phyloP scores from a whole-genome alignment of 2,797 vertebrate genomes.

The Oreonectes daqikongensis region DNA sequence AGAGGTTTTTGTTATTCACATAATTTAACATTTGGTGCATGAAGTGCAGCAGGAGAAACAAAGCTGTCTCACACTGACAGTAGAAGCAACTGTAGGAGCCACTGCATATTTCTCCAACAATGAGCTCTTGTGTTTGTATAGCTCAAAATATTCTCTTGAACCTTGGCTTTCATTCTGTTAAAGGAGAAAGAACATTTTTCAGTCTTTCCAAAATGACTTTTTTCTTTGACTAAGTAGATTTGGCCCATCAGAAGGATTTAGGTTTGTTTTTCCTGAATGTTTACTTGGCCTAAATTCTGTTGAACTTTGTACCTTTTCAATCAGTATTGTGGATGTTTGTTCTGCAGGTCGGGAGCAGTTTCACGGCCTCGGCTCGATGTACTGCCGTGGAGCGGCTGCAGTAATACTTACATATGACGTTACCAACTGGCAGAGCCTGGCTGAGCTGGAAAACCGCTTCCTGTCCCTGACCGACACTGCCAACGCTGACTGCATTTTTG shows the following conservation, averaged over 20 bases:
- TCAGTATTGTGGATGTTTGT: not conserved
- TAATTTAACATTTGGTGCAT: conserved; percentile 22
- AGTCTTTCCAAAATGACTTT: not conserved
- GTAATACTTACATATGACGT: conserved; percentile 94
- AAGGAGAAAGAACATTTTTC: not conserved
- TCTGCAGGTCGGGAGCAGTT: conserved; percentile 93
- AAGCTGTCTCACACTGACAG: conserved; percentile 42
- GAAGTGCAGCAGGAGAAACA: conserved; percentile 41
- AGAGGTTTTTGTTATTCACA: not conserved
- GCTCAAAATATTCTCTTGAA: conserved; percentile 17
- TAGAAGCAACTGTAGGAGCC: conserved; percentile 46
- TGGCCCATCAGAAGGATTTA: not conserved
- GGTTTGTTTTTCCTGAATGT: not conserved
- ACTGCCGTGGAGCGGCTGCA: conserved; percentile 90
- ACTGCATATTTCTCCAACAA: conserved; percentile 65
- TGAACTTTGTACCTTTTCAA: not conserved
- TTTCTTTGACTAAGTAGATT: not conserved
- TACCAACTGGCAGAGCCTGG: conserved; percentile 88
- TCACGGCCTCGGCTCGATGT: conserved; percentile 96
- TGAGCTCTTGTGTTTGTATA: conserved; percentile 63
- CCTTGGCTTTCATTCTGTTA: conserved; percentile 13
- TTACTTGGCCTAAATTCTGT: not conserved
- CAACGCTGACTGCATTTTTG: conserved; percentile 90
- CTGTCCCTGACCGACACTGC: conserved; percentile 92
- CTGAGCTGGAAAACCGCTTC: conserved; percentile 94